phyloP scores from a whole-genome alignment of 2,113 vertebrate genomes.

The Siniperca knerii region DNA sequence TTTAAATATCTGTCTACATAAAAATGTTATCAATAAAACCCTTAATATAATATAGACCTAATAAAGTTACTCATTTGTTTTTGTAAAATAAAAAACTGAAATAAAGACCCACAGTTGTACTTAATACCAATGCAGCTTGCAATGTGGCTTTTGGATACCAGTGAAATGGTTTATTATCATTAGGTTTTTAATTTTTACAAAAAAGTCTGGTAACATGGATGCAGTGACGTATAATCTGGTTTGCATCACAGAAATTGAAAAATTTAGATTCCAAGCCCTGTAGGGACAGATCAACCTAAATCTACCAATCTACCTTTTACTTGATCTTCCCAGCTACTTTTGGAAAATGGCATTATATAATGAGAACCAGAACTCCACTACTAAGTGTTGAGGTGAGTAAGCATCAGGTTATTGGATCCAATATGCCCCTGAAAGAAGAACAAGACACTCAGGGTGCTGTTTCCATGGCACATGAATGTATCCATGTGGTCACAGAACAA shows the following conservation, averaged over 20 bases:
- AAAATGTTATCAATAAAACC: no score
- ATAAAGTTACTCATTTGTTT: no score
- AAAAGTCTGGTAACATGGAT: no score
- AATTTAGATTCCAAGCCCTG: background rate
- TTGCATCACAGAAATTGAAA: background rate
- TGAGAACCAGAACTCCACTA: constrained; percentile 31
- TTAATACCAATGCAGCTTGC: no score
- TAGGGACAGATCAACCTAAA: constrained; percentile 1
- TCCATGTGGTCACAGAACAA: background rate
- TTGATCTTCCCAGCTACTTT: constrained; percentile 1
- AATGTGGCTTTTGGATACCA: no score
- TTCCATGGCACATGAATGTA: constrained; percentile 5
- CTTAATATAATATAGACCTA: no score
- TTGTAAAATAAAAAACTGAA: no score
- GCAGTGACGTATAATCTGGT: no score
- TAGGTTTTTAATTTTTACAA: no score
- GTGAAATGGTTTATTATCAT: no score
- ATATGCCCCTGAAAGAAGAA: background rate
- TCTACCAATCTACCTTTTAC: constrained; percentile 5
- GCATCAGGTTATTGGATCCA: constrained; percentile 6
- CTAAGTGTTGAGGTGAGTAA: background rate
- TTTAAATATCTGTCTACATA: no score
- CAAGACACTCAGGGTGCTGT: background rate
- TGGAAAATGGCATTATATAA: constrained; percentile 30
- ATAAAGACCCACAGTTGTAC: no score